These are phyloP conservation scores for Thelaira solivaga DNA, from an alignment of 2,888 invertebrate species.

Conservation along the genomic window DNA sequence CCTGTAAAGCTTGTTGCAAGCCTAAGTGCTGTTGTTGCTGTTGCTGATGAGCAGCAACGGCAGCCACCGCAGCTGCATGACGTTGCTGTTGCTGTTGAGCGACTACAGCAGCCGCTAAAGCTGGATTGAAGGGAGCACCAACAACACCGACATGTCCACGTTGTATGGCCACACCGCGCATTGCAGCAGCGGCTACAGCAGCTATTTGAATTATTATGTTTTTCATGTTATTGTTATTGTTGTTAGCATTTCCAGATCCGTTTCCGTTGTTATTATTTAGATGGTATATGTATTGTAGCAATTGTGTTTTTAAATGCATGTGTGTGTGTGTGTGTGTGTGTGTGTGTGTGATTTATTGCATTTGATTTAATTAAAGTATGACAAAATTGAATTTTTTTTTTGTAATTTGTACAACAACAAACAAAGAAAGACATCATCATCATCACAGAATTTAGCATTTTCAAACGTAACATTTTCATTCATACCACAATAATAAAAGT, in stretches of 20 bases:
- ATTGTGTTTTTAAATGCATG: constrained; percentile 8
- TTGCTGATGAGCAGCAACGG: constrained; percentile 81
- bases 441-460: constrained; percentile 45
- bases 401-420: constrained; percentile 52
- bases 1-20: constrained; percentile 68
- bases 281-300: neutral
- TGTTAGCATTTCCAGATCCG: constrained; percentile 20
- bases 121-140: constrained; percentile 77
- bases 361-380: constrained; percentile 5
- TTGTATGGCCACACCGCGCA: constrained; percentile 90
- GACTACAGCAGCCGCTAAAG: constrained; percentile 81
- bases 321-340: constrained; percentile 21
- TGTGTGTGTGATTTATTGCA: neutral
- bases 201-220: too few relatives aligned
- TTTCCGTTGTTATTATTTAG: constrained; percentile 24
- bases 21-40: constrained; percentile 67
- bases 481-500: constrained; percentile 27
- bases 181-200: constrained; percentile 82
- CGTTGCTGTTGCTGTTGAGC: constrained; percentile 78
- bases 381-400: constrained; percentile 16
- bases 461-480: constrained; percentile 41
- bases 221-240: neutral
- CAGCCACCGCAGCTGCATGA: constrained; percentile 78
- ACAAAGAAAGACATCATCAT: constrained; percentile 56
- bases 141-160: constrained; percentile 82